Conservation (phyloP, 2,888 invertebrate genomes). For the Malacosoma neustria region DNA sequence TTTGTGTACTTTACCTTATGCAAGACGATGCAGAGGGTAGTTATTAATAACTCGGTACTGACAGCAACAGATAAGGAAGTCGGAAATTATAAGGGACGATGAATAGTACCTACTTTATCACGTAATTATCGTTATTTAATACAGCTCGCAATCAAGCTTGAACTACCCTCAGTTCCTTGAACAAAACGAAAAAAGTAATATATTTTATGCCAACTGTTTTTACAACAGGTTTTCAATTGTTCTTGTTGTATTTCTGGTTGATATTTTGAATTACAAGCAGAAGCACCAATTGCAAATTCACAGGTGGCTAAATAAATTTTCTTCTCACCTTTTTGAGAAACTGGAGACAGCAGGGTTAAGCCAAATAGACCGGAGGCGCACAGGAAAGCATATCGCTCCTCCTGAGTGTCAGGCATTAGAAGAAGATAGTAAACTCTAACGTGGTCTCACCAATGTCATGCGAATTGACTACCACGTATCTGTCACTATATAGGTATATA, state of each 20-base stretch:
- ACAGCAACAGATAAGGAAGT: slow-evolving; percentile 26
- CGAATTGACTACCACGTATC: too few relatives aligned
- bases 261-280: background rate
- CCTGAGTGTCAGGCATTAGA: too few relatives aligned
- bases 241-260: background rate
- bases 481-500: too few relatives aligned
- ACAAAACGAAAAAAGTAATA: slow-evolving; percentile 12
- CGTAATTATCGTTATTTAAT: slow-evolving; percentile 17
- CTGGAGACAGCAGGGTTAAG: too few relatives aligned
- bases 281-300: background rate
- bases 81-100: slow-evolving; percentile 25
- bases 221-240: background rate
- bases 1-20: background rate
- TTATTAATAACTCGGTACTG: slow-evolving; percentile 27
- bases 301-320: background rate
- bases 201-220: too few relatives aligned
- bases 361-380: too few relatives aligned
- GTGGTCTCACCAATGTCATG: too few relatives aligned
- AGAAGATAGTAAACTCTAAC: too few relatives aligned
- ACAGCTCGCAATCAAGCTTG: slow-evolving; percentile 19
- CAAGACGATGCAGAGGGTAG: slow-evolving; percentile 1
- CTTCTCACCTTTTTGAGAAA: too few relatives aligned
- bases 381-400: too few relatives aligned
- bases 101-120: slow-evolving; percentile 15
- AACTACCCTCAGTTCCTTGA: slow-evolving; percentile 13